A percentile compares a stretch with the other conserved stretches of the same genome.
Conservation (phyloP, 2,797 vertebrate species). For the Euthynnus affinis region DNA sequence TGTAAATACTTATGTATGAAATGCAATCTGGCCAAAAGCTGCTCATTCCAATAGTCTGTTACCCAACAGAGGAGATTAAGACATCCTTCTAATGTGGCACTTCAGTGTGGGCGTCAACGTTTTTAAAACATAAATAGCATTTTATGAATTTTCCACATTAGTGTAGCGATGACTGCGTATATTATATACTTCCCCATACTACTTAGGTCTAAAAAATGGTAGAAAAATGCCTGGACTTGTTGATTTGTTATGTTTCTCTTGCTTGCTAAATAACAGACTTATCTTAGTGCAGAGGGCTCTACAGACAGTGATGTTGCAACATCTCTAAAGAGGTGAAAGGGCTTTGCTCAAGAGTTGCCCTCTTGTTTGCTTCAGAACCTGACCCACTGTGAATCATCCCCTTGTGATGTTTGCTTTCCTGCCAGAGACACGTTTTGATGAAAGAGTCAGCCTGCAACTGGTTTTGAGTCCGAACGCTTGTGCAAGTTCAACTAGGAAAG, state of each 20-base stretch:
- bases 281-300: neutral
- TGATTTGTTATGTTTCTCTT: neutral
- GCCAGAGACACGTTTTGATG: constrained; percentile 19
- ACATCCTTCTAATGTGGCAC: constrained; percentile 10
- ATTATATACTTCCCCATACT: no score
- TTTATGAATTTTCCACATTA: constrained; percentile 12
- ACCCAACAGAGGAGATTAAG: neutral
- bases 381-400: constrained; percentile 65
- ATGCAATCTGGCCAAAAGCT: constrained; percentile 7
- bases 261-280: neutral
- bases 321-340: constrained; percentile 46
- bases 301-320: constrained; percentile 36
- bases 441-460: constrained; percentile 22
- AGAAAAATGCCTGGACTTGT: neutral
- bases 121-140: constrained; percentile 26
- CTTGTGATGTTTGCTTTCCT: constrained; percentile 55
- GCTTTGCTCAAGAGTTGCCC: constrained; percentile 45
- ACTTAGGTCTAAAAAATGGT: neutral
- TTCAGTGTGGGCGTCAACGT: neutral
- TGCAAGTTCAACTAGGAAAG: constrained; percentile 30
- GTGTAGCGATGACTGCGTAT: neutral
- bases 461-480: constrained; percentile 41
- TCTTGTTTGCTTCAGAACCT: constrained; percentile 37
- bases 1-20: constrained; percentile 14
- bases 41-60: constrained; percentile 18